Conservation (phyloP, 1,140 invertebrate genomes). For the Brachionus plicatilis region DNA sequence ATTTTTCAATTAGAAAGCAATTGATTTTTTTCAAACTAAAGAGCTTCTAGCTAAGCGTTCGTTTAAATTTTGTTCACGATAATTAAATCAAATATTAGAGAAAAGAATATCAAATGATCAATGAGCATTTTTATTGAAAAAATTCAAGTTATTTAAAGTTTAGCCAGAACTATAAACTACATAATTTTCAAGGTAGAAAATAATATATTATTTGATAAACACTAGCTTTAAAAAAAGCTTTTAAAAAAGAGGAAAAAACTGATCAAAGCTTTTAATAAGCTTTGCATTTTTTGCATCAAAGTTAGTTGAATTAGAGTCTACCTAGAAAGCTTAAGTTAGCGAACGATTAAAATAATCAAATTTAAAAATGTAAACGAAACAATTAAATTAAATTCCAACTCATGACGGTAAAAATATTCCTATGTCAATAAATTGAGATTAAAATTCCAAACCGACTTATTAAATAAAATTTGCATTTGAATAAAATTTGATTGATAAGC, state of each 20-base stretch:
- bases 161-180: background rate
- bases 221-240: background rate
- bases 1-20: too few species aligned
- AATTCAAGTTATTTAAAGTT: background rate
- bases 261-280: background rate
- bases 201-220: background rate
- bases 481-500: constrained; percentile 5
- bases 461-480: background rate
- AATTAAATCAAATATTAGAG: background rate
- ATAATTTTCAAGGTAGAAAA: background rate
- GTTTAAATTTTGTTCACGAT: background rate
- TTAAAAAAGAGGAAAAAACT: too few species aligned
- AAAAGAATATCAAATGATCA: background rate
- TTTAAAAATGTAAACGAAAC: background rate
- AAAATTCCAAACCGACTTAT: background rate
- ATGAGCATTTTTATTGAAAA: background rate
- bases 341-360: background rate
- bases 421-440: constrained; percentile 8
- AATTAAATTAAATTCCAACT: background rate
- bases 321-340: background rate
- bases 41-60: too few species aligned
- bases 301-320: background rate
- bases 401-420: background rate
- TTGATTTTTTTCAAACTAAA: too few species aligned
- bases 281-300: background rate